A percentile compares a stretch with the other conserved stretches of the same genome.
Conservation (phyloP, 1,140 invertebrate species). For the Drosophila kohkoa region DNA sequence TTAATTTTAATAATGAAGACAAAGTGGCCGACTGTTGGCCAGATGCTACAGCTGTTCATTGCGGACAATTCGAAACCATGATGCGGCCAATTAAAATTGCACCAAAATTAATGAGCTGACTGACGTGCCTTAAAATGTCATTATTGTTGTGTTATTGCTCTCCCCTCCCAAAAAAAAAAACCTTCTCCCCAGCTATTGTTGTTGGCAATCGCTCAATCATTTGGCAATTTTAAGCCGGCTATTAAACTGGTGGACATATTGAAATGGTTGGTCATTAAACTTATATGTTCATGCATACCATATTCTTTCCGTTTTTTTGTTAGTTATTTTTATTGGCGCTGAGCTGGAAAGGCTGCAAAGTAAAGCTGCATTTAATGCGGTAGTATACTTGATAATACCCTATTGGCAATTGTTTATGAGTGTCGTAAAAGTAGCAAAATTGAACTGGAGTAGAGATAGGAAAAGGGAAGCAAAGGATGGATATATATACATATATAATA, state of each 20-base stretch:
- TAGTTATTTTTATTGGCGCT: conserved; percentile 11
- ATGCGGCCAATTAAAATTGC: conserved; percentile 61
- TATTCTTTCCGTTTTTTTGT: conserved; percentile 7
- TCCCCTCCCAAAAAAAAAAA: neutral
- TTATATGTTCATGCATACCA: conserved; percentile 26
- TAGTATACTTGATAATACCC: conserved; percentile 1
- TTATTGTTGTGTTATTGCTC: conserved; percentile 39
- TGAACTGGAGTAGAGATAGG: neutral
- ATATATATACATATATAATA: too few species aligned
- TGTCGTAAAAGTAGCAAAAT: neutral
- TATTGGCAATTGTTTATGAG: neutral
- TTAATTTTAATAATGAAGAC: conserved; percentile 55
- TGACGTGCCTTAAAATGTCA: conserved; percentile 52
- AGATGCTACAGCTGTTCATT: conserved; percentile 4
- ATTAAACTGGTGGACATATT: conserved; percentile 35
- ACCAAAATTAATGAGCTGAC: conserved; percentile 65
- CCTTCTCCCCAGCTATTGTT: neutral
- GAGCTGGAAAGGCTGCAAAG: neutral
- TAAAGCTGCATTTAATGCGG: neutral
- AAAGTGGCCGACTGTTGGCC: conserved; percentile 25
- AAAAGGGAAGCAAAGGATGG: neutral
- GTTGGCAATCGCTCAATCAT: conserved; percentile 46
- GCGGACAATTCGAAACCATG: conserved; percentile 26
- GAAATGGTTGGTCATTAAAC: conserved; percentile 36
- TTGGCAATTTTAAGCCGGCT: conserved; percentile 41